Percentiles rank a stretch among this genome's conserved stretches.
Evolutionary conservation across 2,888 invertebrate species (phyloP).

Genomic region (Harpagoxenus sublaevis): DNA sequence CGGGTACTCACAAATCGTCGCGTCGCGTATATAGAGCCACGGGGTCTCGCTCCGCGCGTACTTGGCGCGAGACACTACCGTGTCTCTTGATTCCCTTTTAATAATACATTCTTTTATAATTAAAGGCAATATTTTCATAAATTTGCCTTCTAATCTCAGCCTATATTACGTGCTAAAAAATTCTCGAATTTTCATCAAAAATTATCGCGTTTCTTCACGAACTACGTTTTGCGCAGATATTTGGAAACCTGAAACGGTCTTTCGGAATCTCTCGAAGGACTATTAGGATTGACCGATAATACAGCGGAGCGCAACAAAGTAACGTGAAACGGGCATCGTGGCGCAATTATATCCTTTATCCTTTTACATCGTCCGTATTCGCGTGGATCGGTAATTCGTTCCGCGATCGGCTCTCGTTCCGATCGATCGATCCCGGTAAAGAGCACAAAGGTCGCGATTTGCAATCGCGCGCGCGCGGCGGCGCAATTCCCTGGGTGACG

Average conservation of each 20-base stretch:
- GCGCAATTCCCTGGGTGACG: constrained; percentile 35
- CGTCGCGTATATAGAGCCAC: too few species aligned
- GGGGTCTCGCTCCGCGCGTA: too few species aligned
- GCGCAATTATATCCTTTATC: constrained; percentile 1
- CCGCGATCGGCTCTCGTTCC: constrained; percentile 37
- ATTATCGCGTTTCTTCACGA: background rate
- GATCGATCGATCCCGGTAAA: constrained; percentile 31
- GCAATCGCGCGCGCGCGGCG: background rate
- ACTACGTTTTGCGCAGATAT: background rate
- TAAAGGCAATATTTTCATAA: background rate
- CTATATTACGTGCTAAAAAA: background rate
- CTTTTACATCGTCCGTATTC: background rate
- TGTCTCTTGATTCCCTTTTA: background rate
- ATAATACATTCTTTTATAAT: constrained; percentile 5
- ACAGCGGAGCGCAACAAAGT: background rate
- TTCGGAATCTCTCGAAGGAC: background rate
- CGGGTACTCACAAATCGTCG: too few species aligned
- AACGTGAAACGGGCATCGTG: background rate
- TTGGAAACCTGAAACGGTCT: background rate
- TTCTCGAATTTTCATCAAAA: background rate
- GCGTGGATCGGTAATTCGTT: constrained; percentile 25
- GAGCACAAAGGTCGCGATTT: constrained; percentile 55
- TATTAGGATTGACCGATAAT: background rate
- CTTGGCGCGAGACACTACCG: too few species aligned
- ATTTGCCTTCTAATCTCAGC: background rate